Conservation (phyloP, 2,888 invertebrate species). For the Cephus rjabovi region DNA sequence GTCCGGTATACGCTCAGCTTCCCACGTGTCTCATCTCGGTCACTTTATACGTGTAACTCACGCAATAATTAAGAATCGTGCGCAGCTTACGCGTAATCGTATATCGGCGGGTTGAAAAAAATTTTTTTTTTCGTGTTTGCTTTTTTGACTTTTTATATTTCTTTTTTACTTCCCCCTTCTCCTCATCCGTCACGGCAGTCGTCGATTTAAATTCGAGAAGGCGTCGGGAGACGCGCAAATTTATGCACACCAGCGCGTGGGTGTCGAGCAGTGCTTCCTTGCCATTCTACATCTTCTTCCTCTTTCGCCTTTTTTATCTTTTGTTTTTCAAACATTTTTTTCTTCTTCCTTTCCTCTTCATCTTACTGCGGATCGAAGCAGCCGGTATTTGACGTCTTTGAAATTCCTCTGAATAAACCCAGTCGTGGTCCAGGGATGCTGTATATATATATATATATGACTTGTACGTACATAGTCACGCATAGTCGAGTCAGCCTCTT, state of each 20-base stretch:
- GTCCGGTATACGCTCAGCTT: constrained; percentile 4
- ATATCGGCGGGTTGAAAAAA: background rate
- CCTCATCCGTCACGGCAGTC: background rate
- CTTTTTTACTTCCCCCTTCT: background rate
- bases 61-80: constrained; percentile 20
- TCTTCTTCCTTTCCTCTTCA: background rate
- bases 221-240: background rate
- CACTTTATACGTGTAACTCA: background rate
- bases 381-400: background rate
- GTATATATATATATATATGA: background rate
- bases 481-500: too few relatives aligned
- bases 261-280: background rate
- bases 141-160: background rate
- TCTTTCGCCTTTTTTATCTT: background rate
- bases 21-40: background rate
- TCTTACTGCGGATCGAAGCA: background rate
- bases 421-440: background rate
- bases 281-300: background rate
- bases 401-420: background rate
- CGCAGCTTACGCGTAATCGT: background rate
- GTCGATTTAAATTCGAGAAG: background rate
- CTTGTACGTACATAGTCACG: too few relatives aligned
- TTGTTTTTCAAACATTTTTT: background rate
- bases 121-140: background rate
- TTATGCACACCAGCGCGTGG: background rate